Evolutionary conservation across 2,113 vertebrate genomes (phyloP).

Genomic region (Thalassarche chlororhynchos): DNA sequence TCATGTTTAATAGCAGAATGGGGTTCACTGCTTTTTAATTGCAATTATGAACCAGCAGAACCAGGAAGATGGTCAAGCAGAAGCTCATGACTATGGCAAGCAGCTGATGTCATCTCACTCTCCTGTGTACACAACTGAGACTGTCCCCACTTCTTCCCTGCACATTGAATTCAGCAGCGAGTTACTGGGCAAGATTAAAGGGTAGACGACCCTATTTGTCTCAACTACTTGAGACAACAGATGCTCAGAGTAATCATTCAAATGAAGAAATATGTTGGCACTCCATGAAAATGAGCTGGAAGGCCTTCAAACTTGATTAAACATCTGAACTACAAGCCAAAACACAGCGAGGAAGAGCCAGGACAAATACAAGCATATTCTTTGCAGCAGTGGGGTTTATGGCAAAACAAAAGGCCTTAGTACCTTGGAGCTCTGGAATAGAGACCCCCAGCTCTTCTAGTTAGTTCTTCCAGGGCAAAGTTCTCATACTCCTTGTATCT

Average conservation of each 20-base stretch:
- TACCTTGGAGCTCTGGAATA: conserved; percentile 78
- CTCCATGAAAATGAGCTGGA: neutral
- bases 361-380: neutral
- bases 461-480: conserved; percentile 79
- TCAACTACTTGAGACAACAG: neutral
- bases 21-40: neutral
- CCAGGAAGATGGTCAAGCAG: neutral
- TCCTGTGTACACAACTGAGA: too few relatives aligned
- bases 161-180: neutral
- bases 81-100: neutral
- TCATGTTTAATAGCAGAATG: neutral
- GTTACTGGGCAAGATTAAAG: neutral
- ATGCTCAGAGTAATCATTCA: neutral
- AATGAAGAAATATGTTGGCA: neutral
- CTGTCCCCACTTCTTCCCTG: neutral
- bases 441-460: conserved; percentile 81
- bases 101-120: too few relatives aligned
- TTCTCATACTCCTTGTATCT: conserved; percentile 82
- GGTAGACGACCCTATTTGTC: neutral
- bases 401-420: neutral
- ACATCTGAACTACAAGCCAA: neutral
- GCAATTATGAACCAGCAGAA: neutral
- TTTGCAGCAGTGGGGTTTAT: neutral
- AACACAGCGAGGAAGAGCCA: neutral
- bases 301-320: neutral